These are phyloP conservation scores for Pinctada fucata DNA, from an alignment of 2,888 invertebrate species.

Conservation along the genomic window DNA sequence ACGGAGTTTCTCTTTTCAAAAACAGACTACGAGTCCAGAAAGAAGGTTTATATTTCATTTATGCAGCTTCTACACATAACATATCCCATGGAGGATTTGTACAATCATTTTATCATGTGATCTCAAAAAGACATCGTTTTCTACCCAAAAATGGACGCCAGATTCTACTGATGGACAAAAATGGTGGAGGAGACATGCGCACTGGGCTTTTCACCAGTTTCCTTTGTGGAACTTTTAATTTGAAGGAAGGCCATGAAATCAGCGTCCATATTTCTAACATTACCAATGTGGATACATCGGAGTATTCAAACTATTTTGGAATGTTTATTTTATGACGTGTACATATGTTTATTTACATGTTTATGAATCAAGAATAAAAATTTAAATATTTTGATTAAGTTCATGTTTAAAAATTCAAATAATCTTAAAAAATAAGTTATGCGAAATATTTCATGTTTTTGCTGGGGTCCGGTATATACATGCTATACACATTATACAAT, in stretches of 20 bases:
- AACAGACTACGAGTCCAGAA: background rate
- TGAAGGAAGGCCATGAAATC: background rate
- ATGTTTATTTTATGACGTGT: background rate
- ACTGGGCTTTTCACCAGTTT: background rate
- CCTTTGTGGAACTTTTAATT: background rate
- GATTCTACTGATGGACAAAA: background rate
- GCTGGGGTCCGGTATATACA: too few relatives aligned
- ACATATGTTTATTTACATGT: too few relatives aligned
- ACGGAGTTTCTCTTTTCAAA: background rate
- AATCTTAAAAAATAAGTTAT: too few relatives aligned
- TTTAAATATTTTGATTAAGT: too few relatives aligned
- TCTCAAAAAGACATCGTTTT: background rate
- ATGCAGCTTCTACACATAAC: background rate
- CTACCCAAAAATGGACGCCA: background rate
- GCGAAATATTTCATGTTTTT: too few relatives aligned
- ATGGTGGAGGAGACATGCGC: background rate
- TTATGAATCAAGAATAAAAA: too few relatives aligned
- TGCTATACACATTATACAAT: too few relatives aligned
- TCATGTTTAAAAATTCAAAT: too few relatives aligned
- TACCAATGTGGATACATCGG: background rate
- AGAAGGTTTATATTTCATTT: background rate
- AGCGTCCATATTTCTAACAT: background rate
- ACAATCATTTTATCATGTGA: background rate
- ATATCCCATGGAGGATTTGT: background rate
- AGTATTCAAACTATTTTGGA: background rate